A percentile compares a stretch with the other conserved stretches of the same genome.
These are phyloP conservation scores for Stomorhina lunata DNA, from an alignment of 2,888 invertebrate genomes.

Conservation along the genomic window DNA sequence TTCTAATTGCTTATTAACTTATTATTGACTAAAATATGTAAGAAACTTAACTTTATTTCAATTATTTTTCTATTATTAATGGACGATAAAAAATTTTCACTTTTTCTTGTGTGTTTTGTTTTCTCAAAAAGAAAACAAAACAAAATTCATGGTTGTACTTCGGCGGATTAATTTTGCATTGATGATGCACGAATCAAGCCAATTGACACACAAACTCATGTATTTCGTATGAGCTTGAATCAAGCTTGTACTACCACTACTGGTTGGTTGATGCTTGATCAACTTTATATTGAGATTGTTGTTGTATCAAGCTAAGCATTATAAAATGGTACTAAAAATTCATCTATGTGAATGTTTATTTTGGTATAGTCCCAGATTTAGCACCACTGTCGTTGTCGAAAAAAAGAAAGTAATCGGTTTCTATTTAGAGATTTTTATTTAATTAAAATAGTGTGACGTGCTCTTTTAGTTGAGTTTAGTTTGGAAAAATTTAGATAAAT, in stretches of 20 bases:
- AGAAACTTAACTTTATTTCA: not conserved
- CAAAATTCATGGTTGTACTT: conserved; percentile 26
- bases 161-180: too few relatives aligned
- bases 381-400: not conserved
- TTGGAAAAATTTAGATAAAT: conserved; percentile 34
- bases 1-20: not conserved
- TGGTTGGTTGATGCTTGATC: too few relatives aligned
- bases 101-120: conserved; percentile 20
- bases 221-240: too few relatives aligned
- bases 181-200: too few relatives aligned
- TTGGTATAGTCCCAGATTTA: too few relatives aligned
- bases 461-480: conserved; percentile 7
- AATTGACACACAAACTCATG: too few relatives aligned
- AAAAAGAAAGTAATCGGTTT: conserved; percentile 16
- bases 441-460: conserved; percentile 48
- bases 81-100: not conserved
- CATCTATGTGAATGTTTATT: too few relatives aligned
- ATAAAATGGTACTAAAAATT: too few relatives aligned
- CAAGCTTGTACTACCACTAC: too few relatives aligned
- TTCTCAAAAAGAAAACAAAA: too few relatives aligned
- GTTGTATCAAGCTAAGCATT: too few relatives aligned
- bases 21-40: not conserved
- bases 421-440: conserved; percentile 16
- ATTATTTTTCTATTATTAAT: not conserved
- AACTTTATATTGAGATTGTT: too few relatives aligned